Evolutionary conservation across 2,113 vertebrate genomes (phyloP).

Genomic region (Thalassarche chlororhynchos): DNA sequence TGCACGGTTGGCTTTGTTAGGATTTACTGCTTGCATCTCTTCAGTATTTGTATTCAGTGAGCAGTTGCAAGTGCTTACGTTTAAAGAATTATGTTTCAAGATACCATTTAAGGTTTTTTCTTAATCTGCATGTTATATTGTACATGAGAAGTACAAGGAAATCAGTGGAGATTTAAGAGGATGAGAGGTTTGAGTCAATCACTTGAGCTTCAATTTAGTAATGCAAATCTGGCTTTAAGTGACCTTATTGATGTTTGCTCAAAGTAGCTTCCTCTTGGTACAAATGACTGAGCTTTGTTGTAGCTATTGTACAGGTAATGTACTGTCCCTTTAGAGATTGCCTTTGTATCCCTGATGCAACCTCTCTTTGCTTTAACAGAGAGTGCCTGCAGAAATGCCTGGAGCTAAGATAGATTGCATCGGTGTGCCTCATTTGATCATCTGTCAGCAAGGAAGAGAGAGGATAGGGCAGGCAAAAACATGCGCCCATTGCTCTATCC

Average conservation of each 20-base stretch:
- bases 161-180: conserved; percentile 35
- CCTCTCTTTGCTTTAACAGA: conserved; percentile 34
- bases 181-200: conserved; percentile 67
- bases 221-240: conserved; percentile 62
- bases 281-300: conserved; percentile 65
- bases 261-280: conserved; percentile 47
- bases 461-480: conserved; percentile 27
- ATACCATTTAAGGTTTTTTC: background rate
- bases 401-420: conserved; percentile 17
- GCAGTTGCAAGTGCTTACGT: background rate
- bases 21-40: background rate
- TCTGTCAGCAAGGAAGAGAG: background rate
- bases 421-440: conserved; percentile 30
- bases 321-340: background rate
- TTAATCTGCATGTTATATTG: conserved; percentile 23
- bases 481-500: conserved; percentile 34
- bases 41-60: background rate
- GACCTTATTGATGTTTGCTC: conserved; percentile 70
- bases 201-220: conserved; percentile 49
- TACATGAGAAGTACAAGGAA: conserved; percentile 13
- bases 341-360: conserved; percentile 14
- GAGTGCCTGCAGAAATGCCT: conserved; percentile 49
- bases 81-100: background rate
- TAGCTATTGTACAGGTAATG: conserved; percentile 38
- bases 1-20: background rate